phyloP scores from a whole-genome alignment of 2,113 vertebrate species.

The Odocoileus hemionus region DNA sequence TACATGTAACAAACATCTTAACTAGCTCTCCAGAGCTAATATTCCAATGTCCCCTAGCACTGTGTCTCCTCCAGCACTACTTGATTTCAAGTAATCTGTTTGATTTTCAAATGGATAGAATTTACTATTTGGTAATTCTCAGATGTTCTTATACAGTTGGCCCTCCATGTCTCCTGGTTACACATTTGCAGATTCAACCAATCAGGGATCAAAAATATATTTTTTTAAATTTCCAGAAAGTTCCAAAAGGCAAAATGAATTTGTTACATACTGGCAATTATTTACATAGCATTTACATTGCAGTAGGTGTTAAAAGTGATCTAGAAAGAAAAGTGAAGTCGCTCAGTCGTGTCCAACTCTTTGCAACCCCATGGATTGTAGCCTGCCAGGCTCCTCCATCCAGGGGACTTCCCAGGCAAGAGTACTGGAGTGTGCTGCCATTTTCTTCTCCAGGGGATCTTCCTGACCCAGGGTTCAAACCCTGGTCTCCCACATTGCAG shows the following conservation, averaged over 20 bases:
- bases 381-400: not conserved
- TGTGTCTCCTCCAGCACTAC: not conserved
- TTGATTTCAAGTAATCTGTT: not conserved
- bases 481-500: no score
- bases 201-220: not conserved
- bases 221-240: not conserved
- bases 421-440: not conserved
- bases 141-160: not conserved
- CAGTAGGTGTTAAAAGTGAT: not conserved
- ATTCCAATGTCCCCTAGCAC: not conserved
- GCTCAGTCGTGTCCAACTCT: not conserved
- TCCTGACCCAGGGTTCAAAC: no score
- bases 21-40: not conserved
- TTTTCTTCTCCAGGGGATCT: not conserved
- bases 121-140: not conserved
- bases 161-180: not conserved
- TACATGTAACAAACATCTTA: not conserved
- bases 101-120: not conserved
- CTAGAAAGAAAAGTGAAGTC: not conserved
- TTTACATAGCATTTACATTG: not conserved
- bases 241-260: not conserved
- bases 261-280: not conserved
- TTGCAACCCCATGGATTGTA: not conserved
- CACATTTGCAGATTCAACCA: not conserved
- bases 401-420: not conserved